Base-by-base conservation (phyloP, 2,113 vertebrate species). In the Clupea harengus region DNA sequence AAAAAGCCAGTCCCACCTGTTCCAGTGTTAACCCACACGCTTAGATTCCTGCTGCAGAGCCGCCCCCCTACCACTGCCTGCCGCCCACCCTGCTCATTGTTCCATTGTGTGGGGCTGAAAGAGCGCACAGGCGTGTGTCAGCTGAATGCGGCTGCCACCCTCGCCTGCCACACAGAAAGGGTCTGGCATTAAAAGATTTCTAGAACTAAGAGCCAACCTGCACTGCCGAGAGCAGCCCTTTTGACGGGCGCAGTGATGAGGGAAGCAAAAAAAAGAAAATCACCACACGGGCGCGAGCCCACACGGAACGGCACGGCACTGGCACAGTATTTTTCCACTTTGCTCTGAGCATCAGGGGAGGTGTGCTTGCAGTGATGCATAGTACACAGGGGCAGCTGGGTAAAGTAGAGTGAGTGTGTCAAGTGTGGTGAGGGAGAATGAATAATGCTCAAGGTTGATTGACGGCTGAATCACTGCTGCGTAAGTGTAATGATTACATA, bases 71-170 rank as follows among this genome's bases (percentile, higher is more conserved):
- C 52, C 22, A 22, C 78, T 67, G 15, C 8, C 81, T 50, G 11
- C 45, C 50, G 22, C 1, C 4, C 57, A 11, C 6, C 25, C 8
- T 22, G 50, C 80, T 89, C 83, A 83, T 89, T 88, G 89, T 90
- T 87, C 75, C 85, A 84, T 90, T 90, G 86, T 89, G 85, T 44
- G 83, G 82, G 85, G 8, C 15, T 75, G n/a, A 78, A 84, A 78
- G 28, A 84, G 83, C 9, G 39, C 82, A 54, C 18, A 50, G 49
- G 49, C 49, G 25, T 22, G 82, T 25, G 17, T 54, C 49, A 25
- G 82, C 72, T 22, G 64, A 72, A 72, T 72, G 64, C 28, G 64
- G 64, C 25, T 28, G 64, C 64, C 64, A 72, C 64, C 64, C 64
- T 72, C 64, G 25, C 64, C 64, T 72, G 64, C 64, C n/a, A 11